Conservation (phyloP, 2,797 vertebrate genomes). For the Tadarida brasiliensis region DNA sequence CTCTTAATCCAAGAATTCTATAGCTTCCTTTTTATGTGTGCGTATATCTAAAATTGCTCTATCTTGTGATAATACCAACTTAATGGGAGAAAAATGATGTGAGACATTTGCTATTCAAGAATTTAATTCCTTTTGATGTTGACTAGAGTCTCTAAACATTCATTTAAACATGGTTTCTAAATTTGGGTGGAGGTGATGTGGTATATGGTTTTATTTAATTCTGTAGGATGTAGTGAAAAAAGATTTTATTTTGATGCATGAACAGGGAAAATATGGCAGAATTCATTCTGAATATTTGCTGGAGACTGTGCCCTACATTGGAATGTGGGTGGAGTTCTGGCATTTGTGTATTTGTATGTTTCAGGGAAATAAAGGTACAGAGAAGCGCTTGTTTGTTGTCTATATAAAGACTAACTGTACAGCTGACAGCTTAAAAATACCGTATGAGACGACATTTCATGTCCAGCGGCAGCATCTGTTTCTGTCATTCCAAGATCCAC, state of each 20-base stretch:
- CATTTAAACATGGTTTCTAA: slow-evolving; percentile 52
- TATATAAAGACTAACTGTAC: slow-evolving; percentile 75
- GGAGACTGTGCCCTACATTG: not conserved
- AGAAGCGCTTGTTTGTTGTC: slow-evolving; percentile 76
- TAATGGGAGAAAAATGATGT: slow-evolving; percentile 34
- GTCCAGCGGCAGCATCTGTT: slow-evolving; percentile 76
- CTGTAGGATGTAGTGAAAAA: not conserved
- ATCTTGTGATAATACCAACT: not conserved
- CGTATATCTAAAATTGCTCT: not conserved
- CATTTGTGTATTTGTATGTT: slow-evolving; percentile 58
- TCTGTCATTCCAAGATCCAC: slow-evolving; percentile 81
- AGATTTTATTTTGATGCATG: not conserved
- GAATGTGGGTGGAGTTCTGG: slow-evolving; percentile 59
- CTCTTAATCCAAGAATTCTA: not conserved
- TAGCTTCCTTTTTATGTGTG: not conserved
- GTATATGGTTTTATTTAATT: slow-evolving; percentile 28
- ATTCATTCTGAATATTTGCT: slow-evolving; percentile 11
- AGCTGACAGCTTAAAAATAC: slow-evolving; percentile 81
- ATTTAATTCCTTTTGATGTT: slow-evolving; percentile 7
- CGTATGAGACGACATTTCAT: slow-evolving; percentile 61
- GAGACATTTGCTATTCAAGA: slow-evolving; percentile 20
- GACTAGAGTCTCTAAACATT: not conserved
- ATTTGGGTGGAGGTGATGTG: not conserved
- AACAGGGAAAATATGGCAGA: not conserved
- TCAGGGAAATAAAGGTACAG: slow-evolving; percentile 66